A percentile compares a stretch with the other conserved stretches of the same genome.
Evolutionary conservation across 1,140 invertebrate species (phyloP).

Genomic region (Contarinia nasturtii): DNA sequence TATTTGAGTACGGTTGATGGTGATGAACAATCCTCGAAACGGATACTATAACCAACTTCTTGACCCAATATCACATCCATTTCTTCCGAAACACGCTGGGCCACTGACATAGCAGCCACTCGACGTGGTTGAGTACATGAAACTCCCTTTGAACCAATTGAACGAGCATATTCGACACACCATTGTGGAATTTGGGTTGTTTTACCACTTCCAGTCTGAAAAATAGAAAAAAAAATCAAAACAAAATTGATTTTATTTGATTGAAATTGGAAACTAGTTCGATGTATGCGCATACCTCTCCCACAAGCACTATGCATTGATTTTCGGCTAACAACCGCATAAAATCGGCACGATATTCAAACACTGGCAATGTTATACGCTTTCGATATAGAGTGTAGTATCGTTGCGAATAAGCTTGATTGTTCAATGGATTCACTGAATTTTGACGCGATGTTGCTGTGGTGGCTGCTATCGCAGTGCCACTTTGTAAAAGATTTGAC

Average conservation of each 20-base stretch:
- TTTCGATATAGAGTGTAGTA: slow-evolving; percentile 77
- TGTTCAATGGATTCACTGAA: slow-evolving; percentile 46
- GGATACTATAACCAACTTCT: slow-evolving; percentile 97
- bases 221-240: slow-evolving; percentile 40
- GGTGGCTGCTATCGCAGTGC: slow-evolving; percentile 17
- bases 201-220: slow-evolving; percentile 46
- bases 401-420: slow-evolving; percentile 55
- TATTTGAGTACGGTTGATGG: slow-evolving; percentile 83
- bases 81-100: slow-evolving; percentile 94
- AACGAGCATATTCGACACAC: slow-evolving; percentile 78
- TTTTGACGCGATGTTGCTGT: slow-evolving; percentile 14
- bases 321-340: slow-evolving; percentile 68
- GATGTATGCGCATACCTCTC: too few species aligned
- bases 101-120: slow-evolving; percentile 98
- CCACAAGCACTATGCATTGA: slow-evolving; percentile 32
- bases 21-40: slow-evolving; percentile 98
- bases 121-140: slow-evolving; percentile 94
- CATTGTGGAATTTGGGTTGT: slow-evolving; percentile 90
- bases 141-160: slow-evolving; percentile 59
- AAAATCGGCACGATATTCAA: slow-evolving; percentile 94
- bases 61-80: slow-evolving; percentile 92
- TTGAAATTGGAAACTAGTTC: slow-evolving; percentile 34
- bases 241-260: slow-evolving; percentile 58
- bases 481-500: slow-evolving; percentile 13
- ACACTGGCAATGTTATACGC: slow-evolving; percentile 83